Conservation (phyloP, 2,888 invertebrate species). For the Lycocerus yunnanus region DNA sequence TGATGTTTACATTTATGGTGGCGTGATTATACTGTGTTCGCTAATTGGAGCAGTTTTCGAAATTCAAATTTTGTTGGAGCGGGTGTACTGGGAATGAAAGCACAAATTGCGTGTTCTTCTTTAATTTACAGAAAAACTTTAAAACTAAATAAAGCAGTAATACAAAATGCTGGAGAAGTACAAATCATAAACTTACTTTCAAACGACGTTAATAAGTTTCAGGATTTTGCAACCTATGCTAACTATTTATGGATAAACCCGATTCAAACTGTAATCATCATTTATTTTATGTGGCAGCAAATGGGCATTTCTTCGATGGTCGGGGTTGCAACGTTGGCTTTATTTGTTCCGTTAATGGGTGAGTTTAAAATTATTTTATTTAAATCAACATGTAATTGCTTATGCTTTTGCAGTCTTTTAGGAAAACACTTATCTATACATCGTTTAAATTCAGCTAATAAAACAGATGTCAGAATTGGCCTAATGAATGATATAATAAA, state of each 20-base stretch:
- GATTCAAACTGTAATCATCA: conserved; percentile 72
- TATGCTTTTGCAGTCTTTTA: too few species aligned
- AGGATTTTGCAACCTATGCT: conserved; percentile 78
- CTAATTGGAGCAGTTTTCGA: conserved; percentile 67
- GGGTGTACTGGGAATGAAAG: conserved; percentile 81
- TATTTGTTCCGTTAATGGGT: conserved; percentile 56
- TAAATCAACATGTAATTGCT: too few species aligned
- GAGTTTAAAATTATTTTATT: too few species aligned
- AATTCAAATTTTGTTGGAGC: conserved; percentile 88
- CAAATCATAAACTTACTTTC: conserved; percentile 63
- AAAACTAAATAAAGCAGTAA: conserved; percentile 76
- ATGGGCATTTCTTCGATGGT: conserved; percentile 60
- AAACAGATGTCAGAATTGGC: conserved; percentile 84
- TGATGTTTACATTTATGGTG: conserved; percentile 77
- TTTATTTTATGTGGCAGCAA: conserved; percentile 68
- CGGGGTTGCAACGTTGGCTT: conserved; percentile 59
- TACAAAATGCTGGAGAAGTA: conserved; percentile 81
- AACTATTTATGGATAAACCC: conserved; percentile 84
- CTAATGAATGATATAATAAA: conserved; percentile 89
- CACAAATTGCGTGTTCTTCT: conserved; percentile 80
- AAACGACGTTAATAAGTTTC: conserved; percentile 87
- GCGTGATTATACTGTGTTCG: conserved; percentile 72
- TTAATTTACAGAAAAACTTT: conserved; percentile 78
- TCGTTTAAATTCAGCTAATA: conserved; percentile 74
- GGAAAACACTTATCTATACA: conserved; percentile 78